Base-by-base conservation (phyloP, 2,888 invertebrate genomes). In the Campoletis raptor region DNA sequence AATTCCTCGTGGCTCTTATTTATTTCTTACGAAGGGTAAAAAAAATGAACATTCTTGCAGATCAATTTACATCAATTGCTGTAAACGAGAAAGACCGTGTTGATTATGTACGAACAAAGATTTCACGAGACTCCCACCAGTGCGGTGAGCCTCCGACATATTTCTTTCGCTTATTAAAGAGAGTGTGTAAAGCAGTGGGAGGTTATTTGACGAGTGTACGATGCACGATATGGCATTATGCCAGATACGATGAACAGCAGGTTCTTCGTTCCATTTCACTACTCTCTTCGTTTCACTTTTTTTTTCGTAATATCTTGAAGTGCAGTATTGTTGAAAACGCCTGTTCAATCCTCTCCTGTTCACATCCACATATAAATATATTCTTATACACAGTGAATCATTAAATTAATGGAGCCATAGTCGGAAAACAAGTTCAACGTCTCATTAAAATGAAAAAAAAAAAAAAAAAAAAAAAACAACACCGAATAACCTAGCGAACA, bases 101-200 rank as follows among this genome's bases (percentile, higher is more conserved):
- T 18, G 30, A 70, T 70, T 70, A 21, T 70, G 70, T 18, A 48
- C 15, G 1, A 40, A 36, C 36, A 64, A 15, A 30, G 30, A 64
- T 64, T 64, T 37, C 36, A 12, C 24, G 37, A 21, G 21, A n/a
- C 30, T 30, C 30, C 15, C 61, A 3, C 30, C 30, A 30, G 61
- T 61, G 61, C 15, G 61, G 61, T 61, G 61, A 61, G 30, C 70
- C 18, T 30, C 24, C 70, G 30, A 70, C 70, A 40, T 70, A 70
- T 48, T 72, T 80, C 61, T 45, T 70, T 72, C 42, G 36, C 83
- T 85, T 76, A 87, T 87, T 85, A 87, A 85, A 78, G 54, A 81
- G 84, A 87, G 87, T 87, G 85, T 82, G 64, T 78, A 54, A 61
- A 85, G 73, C 67, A 78, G 81, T 67, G 76, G 76, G 69, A 80